A percentile compares a stretch with the other conserved stretches of the same genome.
Evolutionary conservation across 2,797 vertebrate species (phyloP).

Genomic region (Bryconaethiops microstoma): DNA sequence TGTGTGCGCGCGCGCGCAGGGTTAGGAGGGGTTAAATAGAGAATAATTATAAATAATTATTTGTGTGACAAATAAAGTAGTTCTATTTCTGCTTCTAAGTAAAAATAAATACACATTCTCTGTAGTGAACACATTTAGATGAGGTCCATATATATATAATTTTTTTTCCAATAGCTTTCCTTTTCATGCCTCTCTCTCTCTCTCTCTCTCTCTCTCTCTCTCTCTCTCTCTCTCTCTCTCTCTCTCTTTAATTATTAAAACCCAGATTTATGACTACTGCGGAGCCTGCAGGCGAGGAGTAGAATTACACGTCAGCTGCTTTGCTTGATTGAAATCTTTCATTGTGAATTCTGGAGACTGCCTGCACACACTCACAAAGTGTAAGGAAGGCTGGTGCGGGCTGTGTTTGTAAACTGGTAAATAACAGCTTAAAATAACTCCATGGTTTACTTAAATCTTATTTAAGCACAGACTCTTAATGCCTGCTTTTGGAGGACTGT

Average conservation of each 20-base stretch:
- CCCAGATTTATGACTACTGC: conserved; percentile 43
- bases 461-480: neutral
- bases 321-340: conserved; percentile 44
- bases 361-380: neutral
- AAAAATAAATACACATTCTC: too few species aligned
- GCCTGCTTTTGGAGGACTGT: neutral
- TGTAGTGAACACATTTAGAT: too few species aligned
- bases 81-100: too few species aligned
- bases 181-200: too few species aligned
- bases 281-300: conserved; percentile 16
- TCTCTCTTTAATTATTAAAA: conserved; percentile 57
- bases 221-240: conserved; percentile 19
- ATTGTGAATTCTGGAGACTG: conserved; percentile 3
- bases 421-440: neutral
- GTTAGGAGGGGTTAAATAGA: too few species aligned
- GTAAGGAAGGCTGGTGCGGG: neutral
- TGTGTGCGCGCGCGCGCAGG: too few species aligned
- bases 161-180: too few species aligned
- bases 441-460: neutral
- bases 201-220: too few species aligned
- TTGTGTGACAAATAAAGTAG: too few species aligned
- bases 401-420: neutral
- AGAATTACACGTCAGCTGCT: conserved; percentile 34
- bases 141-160: too few species aligned
- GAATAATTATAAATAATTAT: too few species aligned